Evolutionary conservation across 2,888 invertebrate genomes (phyloP).

Genomic region (Plagiodera versicolora): DNA sequence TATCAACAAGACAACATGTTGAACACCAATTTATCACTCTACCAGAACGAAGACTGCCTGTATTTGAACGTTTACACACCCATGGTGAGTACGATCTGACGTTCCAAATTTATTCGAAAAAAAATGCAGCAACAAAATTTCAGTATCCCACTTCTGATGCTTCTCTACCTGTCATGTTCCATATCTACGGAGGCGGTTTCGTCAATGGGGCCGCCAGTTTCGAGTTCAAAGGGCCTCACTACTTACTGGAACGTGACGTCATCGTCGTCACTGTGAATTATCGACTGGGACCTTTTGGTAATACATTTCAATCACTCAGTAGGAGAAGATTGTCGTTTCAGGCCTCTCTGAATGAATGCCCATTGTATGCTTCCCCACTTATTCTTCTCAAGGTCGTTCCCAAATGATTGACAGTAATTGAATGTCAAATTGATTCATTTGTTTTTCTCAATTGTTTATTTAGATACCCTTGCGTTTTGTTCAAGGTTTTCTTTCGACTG

Average conservation of each 20-base stretch:
- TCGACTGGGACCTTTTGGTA: slow-evolving; percentile 38
- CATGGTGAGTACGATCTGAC: slow-evolving; percentile 25
- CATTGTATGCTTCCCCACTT: too few species aligned
- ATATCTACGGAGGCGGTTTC: slow-evolving; percentile 53
- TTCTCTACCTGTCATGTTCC: slow-evolving; percentile 50
- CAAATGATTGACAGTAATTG: too few species aligned
- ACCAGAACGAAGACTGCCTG: slow-evolving; percentile 34
- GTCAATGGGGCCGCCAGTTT: slow-evolving; percentile 43
- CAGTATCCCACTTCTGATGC: slow-evolving; percentile 18
- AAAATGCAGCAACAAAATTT: not conserved
- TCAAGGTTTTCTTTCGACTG: not conserved
- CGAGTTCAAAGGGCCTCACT: slow-evolving; percentile 44
- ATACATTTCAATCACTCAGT: too few species aligned
- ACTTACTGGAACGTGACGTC: slow-evolving; percentile 46
- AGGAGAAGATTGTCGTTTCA: too few species aligned
- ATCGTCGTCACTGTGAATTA: slow-evolving; percentile 40
- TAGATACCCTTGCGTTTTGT: not conserved
- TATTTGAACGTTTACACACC: slow-evolving; percentile 35
- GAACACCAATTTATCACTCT: not conserved
- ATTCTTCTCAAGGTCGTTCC: too few species aligned
- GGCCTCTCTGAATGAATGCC: too few species aligned
- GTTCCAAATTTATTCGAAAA: too few species aligned
- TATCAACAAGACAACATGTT: slow-evolving; percentile 12
- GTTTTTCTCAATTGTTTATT: too few species aligned
- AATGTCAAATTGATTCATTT: too few species aligned